Evolutionary conservation across 2,113 vertebrate genomes (phyloP), one percentile per base, ranked within the genome.

Genomic region (Zosterops hypoxanthus): DNA sequence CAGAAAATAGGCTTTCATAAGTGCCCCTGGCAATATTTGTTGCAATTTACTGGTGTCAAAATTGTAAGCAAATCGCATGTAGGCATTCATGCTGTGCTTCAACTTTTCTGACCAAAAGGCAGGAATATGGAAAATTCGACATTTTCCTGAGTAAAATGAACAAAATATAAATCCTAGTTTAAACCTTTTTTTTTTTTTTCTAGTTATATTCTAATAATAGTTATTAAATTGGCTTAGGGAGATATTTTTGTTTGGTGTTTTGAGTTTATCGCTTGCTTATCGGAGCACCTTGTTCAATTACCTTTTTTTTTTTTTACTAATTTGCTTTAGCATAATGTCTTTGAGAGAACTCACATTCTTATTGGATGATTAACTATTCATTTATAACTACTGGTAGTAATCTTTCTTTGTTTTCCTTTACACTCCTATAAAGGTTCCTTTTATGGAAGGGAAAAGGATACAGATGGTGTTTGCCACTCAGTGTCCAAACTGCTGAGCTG

Each of bases 401-500:
- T 92, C 88, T 96, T 88, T 60, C 93, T 97, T 97, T 96, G 94
- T 96, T 97, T 97, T 96, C 89, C 88, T 97, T 96, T 96, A 79
- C 73, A 23, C 83, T 94, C 42, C 93, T 90, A 94, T 97, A 96
- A 97, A 97, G 92, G 92, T 95, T 97, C 97, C 95, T 96, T 97
- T 97, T 97, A 97, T 95, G 93, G 88, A 95, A 90, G 95, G 97
- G 95, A 97, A 97, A 97, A 97, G 97, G 97, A 97, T 97, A 96
- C 96, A 97, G 97, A 97, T 97, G 95, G 97, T 97, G 96, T 96
- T 97, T 97, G 96, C 97, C 69, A 95, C 88, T 96, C 71, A 22
- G 66, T 33, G 41, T 92, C 93, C 88, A 88, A 95, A 86, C 93
- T 87, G 90, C 82, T 95, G 92, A 53, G 80, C 83, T 92, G 91